A percentile compares a stretch with the other conserved stretches of the same genome.
These are phyloP conservation scores for Paelopatides confundens DNA, from an alignment of 53 echinoderm and acorn worm genomes.

Conservation along the genomic window DNA sequence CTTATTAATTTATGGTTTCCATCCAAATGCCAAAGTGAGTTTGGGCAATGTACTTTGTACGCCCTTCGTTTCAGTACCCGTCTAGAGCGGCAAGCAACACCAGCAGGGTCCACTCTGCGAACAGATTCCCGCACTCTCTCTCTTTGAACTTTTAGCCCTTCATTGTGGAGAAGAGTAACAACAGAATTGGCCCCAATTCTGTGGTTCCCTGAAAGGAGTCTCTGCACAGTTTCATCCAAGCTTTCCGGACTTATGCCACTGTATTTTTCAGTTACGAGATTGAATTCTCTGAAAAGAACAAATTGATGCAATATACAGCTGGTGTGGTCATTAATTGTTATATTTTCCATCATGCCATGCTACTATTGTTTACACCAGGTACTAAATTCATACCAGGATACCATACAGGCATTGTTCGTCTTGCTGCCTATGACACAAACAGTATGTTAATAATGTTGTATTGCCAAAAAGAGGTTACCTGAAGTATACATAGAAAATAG, in stretches of 20 bases:
- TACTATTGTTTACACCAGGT: too few relatives aligned
- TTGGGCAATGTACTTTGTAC: not conserved
- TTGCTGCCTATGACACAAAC: too few relatives aligned
- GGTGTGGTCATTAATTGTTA: too few relatives aligned
- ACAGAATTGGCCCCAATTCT: not conserved
- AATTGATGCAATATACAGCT: too few relatives aligned
- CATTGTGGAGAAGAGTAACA: not conserved
- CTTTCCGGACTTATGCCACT: not conserved
- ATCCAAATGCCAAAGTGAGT: too few relatives aligned
- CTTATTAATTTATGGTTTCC: not conserved
- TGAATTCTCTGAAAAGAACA: not conserved
- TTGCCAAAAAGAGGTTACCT: too few relatives aligned
- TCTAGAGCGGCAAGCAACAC: not conserved
- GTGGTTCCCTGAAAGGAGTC: not conserved
- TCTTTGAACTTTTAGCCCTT: not conserved
- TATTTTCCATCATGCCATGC: too few relatives aligned
- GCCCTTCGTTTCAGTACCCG: not conserved
- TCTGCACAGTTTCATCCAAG: not conserved
- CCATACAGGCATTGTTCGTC: too few relatives aligned
- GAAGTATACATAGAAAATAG: too few relatives aligned
- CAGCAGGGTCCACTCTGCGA: constrained; percentile 1
- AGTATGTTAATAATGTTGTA: too few relatives aligned
- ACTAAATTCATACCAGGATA: too few relatives aligned
- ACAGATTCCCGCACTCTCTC: not conserved
- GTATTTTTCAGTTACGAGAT: not conserved